Conservation (phyloP, 2,797 vertebrate species). For the Amniataba percoides region DNA sequence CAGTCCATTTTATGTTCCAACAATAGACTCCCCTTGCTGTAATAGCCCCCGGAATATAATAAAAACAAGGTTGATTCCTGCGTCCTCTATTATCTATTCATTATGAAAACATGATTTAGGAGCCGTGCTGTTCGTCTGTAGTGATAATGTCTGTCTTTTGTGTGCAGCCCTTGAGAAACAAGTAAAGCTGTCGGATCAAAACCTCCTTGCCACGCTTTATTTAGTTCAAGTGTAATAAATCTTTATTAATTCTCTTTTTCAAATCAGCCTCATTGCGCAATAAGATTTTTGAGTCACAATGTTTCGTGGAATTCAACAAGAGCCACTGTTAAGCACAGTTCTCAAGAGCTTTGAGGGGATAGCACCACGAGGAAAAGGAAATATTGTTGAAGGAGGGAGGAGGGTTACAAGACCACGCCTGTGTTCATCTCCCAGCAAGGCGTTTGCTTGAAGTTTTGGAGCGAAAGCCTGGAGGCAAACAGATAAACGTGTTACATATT, state of each 20-base stretch:
- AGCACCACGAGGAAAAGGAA: neutral
- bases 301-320: neutral
- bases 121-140: slow-evolving; percentile 30
- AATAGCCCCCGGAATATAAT: slow-evolving; percentile 53
- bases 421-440: slow-evolving; percentile 2
- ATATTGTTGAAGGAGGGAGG: neutral
- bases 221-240: too few species aligned
- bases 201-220: neutral
- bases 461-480: slow-evolving; percentile 16
- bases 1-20: slow-evolving; percentile 44
- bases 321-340: neutral
- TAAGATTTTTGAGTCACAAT: slow-evolving; percentile 2
- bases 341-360: neutral
- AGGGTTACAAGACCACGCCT: neutral
- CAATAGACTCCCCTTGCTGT: slow-evolving; percentile 43
- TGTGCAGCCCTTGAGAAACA: slow-evolving; percentile 31
- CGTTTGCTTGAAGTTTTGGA: slow-evolving; percentile 20
- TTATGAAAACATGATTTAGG: slow-evolving; percentile 57
- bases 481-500: slow-evolving; percentile 8
- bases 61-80: slow-evolving; percentile 58
- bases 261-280: slow-evolving; percentile 3
- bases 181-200: slow-evolving; percentile 13
- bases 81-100: slow-evolving; percentile 68
- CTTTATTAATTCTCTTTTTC: too few species aligned
- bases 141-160: slow-evolving; percentile 30